Base-by-base conservation (phyloP, 2,888 invertebrate genomes). In the Cremastobaeus sp. region DNA sequence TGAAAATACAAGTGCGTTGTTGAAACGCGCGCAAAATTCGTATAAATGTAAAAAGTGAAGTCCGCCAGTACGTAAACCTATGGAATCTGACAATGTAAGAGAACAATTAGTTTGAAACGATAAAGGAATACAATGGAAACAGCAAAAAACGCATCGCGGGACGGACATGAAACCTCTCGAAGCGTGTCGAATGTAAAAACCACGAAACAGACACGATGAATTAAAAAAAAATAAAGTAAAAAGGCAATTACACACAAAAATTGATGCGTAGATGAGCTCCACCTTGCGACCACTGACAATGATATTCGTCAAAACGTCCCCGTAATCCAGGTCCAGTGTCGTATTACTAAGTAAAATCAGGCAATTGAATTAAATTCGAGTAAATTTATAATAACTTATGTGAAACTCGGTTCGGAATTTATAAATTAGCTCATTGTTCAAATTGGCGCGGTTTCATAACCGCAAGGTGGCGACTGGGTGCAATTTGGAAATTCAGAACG, bases 1-100 rank as follows among this genome's bases (percentile, higher is more conserved):
- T 28, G 48, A 21, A 50, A 57, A 69, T 54, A 52, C 34, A 59
- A 28, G 32, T 37, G 59, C 48, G 59, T 48, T 54, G 12, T n/a
- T 17, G 25, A 5, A 62, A 64, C 66, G 50, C 43, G 47, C 68
- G 50, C 68, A 50, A 39, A 43, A 68, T 14, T 59, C 52, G 52
- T 59, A 68, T 45, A 68, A 68, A 68, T 59, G 52, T 59, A 68
- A 68, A 68, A 59, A 68, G 50, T 59, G 52, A 21, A 59, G 68
- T 59, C 68, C 68, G 68, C 59, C 52, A 20, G 43, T 28, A 20
- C 47, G 20, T 65, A 59, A 68, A 35, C 50, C 43, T 68, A 59
- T 47, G 47, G 50, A 50, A 45, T 57, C 14, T 9, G n/a, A 30
- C 12, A 12, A 43, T 18, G 15, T 43, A 54, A 30, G 17, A 35